Conservation (phyloP, 2,888 invertebrate species). For the Ptychoptera albimana region DNA sequence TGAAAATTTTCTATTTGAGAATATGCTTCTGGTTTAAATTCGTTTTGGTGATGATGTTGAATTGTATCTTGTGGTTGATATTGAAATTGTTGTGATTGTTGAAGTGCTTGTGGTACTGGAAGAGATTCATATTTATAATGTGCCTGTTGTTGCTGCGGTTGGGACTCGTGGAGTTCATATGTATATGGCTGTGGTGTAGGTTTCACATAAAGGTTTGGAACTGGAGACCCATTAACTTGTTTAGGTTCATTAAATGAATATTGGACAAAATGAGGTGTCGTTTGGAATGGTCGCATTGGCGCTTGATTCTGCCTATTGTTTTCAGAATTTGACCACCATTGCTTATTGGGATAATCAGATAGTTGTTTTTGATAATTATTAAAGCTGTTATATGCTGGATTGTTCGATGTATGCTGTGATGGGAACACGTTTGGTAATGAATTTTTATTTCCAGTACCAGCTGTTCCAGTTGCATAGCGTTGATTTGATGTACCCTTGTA, state of each 20-base stretch:
- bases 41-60: not conserved
- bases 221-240: no score
- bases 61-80: not conserved
- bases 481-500: constrained; percentile 18
- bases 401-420: no score
- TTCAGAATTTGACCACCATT: no score
- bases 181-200: not conserved
- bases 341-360: no score
- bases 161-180: not conserved
- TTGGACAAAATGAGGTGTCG: no score
- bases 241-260: no score
- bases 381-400: no score
- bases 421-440: constrained; percentile 8
- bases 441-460: constrained; percentile 17
- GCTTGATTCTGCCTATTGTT: no score
- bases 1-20: not conserved
- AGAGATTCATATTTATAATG: not conserved
- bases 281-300: no score
- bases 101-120: not conserved
- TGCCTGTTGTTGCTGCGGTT: not conserved
- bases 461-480: constrained; percentile 16
- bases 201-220: constrained; percentile 8
- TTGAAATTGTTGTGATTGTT: not conserved
- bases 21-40: not conserved
- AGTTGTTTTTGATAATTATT: no score